These are phyloP conservation scores for Pycnonotus jocosus DNA, from an alignment of 2,113 vertebrate genomes.

Conservation along the genomic window DNA sequence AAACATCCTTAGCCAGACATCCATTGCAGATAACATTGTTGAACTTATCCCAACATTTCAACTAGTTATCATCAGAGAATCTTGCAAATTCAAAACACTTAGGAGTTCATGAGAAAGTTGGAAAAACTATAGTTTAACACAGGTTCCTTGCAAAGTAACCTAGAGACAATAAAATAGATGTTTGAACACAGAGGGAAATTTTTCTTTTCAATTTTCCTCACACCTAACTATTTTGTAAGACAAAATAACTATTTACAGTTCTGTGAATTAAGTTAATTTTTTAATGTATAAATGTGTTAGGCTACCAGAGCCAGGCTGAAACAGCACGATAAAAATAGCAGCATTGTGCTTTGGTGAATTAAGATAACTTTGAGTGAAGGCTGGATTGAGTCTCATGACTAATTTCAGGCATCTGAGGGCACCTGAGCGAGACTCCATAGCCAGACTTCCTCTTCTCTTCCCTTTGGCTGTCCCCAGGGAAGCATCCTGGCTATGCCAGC, in stretches of 20 bases:
- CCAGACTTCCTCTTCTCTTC: background rate
- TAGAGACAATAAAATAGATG: background rate
- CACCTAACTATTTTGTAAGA: background rate
- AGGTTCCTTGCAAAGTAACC: background rate
- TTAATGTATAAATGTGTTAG: background rate
- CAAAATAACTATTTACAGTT: background rate
- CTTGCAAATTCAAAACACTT: background rate
- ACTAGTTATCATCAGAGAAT: background rate
- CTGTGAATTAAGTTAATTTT: background rate
- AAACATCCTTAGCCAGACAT: background rate
- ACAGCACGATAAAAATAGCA: background rate
- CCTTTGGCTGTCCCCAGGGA: background rate
- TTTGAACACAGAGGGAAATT: background rate
- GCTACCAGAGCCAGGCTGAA: background rate
- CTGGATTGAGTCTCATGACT: background rate
- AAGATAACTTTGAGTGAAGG: background rate
- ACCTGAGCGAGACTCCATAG: accelerated
- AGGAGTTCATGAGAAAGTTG: background rate
- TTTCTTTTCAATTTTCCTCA: background rate
- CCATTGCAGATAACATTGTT: background rate
- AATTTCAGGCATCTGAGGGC: background rate
- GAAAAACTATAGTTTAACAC: background rate
- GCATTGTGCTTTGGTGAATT: background rate
- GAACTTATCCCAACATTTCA: background rate
- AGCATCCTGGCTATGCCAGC: background rate